phyloP scores from a whole-genome alignment of 64 coral and sea anemone species.

The Dendronephthya gigantea region DNA sequence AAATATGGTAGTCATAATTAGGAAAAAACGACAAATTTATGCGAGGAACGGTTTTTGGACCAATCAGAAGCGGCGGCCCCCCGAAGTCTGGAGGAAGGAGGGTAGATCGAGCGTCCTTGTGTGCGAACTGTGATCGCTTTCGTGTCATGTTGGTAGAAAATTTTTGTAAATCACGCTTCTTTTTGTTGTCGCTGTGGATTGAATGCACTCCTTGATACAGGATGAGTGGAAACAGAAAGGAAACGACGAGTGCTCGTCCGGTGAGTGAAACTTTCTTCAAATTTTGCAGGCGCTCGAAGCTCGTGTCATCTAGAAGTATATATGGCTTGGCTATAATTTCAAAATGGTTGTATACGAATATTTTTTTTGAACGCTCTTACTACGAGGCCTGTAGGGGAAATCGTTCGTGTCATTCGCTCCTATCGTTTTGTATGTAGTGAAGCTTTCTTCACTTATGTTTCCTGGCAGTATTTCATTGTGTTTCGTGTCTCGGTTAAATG shows the following conservation, averaged over 20 bases:
- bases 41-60: conserved; percentile 23
- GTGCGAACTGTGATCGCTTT: conserved; percentile 68
- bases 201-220: not conserved
- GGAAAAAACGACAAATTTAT: not conserved
- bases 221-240: conserved; percentile 7
- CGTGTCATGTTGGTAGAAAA: conserved; percentile 34
- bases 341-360: not conserved
- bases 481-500: not conserved
- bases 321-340: not conserved
- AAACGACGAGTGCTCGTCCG: not conserved
- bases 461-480: not conserved
- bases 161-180: conserved; percentile 30
- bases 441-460: not conserved
- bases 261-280: not conserved
- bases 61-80: conserved; percentile 83
- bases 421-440: not conserved
- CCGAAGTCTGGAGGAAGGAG: conserved; percentile 78
- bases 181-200: conserved; percentile 35
- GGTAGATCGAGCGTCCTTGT: conserved; percentile 99
- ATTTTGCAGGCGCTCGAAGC: not conserved
- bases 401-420: not conserved
- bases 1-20: conserved; percentile 51
- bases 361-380: not conserved
- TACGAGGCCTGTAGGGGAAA: not conserved
- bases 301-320: not conserved